Conservation (phyloP, 30 jellyfish, hydroid and myxozoan genomes). For the Sanderia malayensis region DNA sequence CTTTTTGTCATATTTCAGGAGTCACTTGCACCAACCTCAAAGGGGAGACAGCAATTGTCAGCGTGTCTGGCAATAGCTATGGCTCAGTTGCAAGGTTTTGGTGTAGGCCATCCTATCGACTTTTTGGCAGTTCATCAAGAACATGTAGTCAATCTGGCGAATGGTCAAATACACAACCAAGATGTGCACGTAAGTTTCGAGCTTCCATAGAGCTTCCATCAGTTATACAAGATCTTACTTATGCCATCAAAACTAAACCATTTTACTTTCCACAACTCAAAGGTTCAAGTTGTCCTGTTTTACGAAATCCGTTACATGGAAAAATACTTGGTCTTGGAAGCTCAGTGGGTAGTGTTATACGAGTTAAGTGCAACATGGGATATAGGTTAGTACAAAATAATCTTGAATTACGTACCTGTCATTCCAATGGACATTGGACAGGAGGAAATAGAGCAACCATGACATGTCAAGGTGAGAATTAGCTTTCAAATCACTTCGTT, state of each 20-base stretch:
- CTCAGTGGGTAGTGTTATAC: constrained; percentile 67
- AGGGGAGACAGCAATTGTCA: constrained; percentile 54
- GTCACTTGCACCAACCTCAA: constrained; percentile 55
- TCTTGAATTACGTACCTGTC: constrained; percentile 70
- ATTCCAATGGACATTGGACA: constrained; percentile 81
- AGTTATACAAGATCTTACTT: too few species aligned
- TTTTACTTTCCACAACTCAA: too few species aligned
- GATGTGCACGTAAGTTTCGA: constrained; percentile 74
- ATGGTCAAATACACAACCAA: constrained; percentile 78
- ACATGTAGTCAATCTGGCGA: constrained; percentile 56
- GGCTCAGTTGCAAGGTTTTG: constrained; percentile 53
- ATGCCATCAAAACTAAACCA: too few species aligned
- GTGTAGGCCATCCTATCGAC: constrained; percentile 59
- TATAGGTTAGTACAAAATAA: constrained; percentile 50
- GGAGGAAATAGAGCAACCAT: constrained; percentile 70
- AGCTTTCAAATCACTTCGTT: neutral
- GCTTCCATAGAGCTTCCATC: too few species aligned
- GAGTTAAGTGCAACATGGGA: constrained; percentile 80
- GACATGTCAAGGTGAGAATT: constrained; percentile 62
- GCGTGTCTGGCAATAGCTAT: constrained; percentile 30
- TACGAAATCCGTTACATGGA: constrained; percentile 61
- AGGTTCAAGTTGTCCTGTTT: constrained; percentile 40
- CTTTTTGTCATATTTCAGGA: constrained; percentile 51
- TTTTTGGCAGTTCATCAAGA: constrained; percentile 65
- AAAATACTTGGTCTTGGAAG: constrained; percentile 60